Evolutionary conservation across 1,140 invertebrate genomes (phyloP).

Genomic region (Harpegnathos saltator): DNA sequence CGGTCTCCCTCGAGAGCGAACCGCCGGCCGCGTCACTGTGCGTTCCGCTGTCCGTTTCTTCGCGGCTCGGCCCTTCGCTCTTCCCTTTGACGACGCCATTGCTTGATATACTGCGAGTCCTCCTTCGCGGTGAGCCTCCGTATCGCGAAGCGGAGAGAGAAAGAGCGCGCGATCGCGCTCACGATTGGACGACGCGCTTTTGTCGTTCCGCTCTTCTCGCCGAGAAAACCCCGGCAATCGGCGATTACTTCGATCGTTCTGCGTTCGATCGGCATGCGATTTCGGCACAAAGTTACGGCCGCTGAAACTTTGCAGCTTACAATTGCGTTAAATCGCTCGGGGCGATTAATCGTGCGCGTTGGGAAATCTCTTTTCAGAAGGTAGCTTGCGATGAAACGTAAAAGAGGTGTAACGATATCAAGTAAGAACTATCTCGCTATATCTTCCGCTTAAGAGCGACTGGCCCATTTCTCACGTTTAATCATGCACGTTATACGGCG

Average conservation of each 20-base stretch:
- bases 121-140: neutral
- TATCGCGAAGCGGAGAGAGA: slow-evolving; percentile 12
- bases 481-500: neutral
- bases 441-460: neutral
- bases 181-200: slow-evolving; percentile 15
- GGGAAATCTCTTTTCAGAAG: no score
- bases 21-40: neutral
- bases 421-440: neutral
- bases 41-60: neutral
- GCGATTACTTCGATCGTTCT: neutral
- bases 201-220: neutral
- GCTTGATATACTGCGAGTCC: slow-evolving; percentile 35
- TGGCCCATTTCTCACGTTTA: neutral
- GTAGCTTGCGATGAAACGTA: no score
- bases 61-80: neutral
- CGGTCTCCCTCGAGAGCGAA: neutral
- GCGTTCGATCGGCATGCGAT: neutral
- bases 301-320: no score
- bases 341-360: no score
- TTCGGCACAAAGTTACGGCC: no score
- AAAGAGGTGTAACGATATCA: no score
- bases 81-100: slow-evolving; percentile 65
- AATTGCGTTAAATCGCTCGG: no score
- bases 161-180: neutral
- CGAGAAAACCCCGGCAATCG: no score